phyloP scores from a whole-genome alignment of 2,888 invertebrate species.

The Sisyra nigra region DNA sequence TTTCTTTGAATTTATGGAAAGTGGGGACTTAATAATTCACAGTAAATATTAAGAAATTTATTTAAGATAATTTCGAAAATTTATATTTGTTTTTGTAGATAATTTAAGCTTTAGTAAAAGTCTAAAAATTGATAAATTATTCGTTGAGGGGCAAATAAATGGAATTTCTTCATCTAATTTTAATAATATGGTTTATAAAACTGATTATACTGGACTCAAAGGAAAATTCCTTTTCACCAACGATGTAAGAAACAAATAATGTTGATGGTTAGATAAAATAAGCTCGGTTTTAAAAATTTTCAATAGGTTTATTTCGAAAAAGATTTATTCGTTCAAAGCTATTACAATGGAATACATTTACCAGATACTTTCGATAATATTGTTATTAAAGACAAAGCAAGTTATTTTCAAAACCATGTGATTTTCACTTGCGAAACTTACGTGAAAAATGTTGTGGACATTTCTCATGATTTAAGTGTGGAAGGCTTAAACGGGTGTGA shows the following conservation, averaged over 20 bases:
- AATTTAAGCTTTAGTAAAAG: slow-evolving; percentile 20
- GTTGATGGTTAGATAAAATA: not conserved
- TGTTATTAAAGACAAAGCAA: slow-evolving; percentile 23
- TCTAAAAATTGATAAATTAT: slow-evolving; percentile 18
- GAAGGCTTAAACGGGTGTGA: slow-evolving; percentile 24
- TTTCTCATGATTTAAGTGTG: slow-evolving; percentile 20
- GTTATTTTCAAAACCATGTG: slow-evolving; percentile 21
- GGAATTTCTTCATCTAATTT: slow-evolving; percentile 15
- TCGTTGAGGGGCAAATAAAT: slow-evolving; percentile 18
- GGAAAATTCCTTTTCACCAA: slow-evolving; percentile 18
- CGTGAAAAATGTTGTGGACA: slow-evolving; percentile 15
- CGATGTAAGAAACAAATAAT: slow-evolving; percentile 13
- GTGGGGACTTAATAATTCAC: no score
- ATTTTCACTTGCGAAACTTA: slow-evolving; percentile 22
- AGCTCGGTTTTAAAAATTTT: not conserved
- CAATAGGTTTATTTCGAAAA: slow-evolving; percentile 19
- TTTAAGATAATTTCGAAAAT: not conserved
- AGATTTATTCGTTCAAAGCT: slow-evolving; percentile 17
- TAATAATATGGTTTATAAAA: slow-evolving; percentile 17
- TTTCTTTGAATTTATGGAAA: no score
- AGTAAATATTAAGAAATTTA: no score
- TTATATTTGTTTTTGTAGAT: slow-evolving; percentile 15
- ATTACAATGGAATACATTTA: slow-evolving; percentile 23
- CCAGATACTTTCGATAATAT: slow-evolving; percentile 23
- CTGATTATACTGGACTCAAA: slow-evolving; percentile 15